phyloP scores from a whole-genome alignment of 2,113 vertebrate genomes.

The Pomatorhinus ruficollis region DNA sequence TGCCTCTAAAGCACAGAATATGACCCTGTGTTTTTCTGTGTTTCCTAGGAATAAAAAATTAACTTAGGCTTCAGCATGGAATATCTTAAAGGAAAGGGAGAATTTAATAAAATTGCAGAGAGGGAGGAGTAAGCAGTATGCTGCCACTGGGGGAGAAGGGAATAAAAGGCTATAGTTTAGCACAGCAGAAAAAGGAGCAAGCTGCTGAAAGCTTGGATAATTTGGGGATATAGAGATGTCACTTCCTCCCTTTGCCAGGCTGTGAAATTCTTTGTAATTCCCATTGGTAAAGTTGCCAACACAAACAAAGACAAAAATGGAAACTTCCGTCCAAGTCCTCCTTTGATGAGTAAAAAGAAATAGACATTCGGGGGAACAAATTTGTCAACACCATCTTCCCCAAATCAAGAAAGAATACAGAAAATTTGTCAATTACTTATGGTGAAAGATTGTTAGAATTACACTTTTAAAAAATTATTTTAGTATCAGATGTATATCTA shows the following conservation, averaged over 20 bases:
- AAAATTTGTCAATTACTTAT: neutral
- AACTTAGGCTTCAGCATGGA: neutral
- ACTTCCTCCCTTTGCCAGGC: constrained; percentile 49
- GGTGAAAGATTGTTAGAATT: neutral
- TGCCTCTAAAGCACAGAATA: neutral
- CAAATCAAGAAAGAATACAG: neutral
- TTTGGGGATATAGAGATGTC: constrained; percentile 50
- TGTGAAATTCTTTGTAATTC: constrained; percentile 63
- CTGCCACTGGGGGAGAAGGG: neutral
- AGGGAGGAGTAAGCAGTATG: neutral
- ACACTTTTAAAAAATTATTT: neutral
- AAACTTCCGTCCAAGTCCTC: neutral
- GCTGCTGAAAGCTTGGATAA: constrained; percentile 53
- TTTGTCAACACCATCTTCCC: neutral
- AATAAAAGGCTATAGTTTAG: constrained; percentile 10
- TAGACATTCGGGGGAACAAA: neutral
- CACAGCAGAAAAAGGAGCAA: neutral
- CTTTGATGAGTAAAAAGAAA: neutral
- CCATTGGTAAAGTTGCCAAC: constrained; percentile 45
- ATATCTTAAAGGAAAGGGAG: neutral
- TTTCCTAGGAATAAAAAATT: neutral
- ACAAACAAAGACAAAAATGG: constrained; percentile 18
- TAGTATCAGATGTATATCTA: neutral
- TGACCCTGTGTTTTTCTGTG: neutral
- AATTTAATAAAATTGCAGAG: neutral